Base-by-base conservation (phyloP, 2,888 invertebrate genomes). In the Caenorhabditis angaria region DNA sequence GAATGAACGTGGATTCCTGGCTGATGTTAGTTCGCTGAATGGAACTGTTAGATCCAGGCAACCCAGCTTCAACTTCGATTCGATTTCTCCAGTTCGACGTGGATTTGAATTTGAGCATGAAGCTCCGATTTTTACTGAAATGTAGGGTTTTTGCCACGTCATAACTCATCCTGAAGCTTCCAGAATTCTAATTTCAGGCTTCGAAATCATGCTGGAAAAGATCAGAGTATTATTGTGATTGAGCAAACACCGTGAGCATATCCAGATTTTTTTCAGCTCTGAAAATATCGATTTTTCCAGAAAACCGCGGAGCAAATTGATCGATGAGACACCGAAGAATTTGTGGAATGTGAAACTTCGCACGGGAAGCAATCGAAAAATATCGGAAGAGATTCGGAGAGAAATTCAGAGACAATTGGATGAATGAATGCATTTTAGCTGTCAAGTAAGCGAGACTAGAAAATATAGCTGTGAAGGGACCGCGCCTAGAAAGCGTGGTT, bases 261-360 rank as follows among this genome's bases (percentile, higher is more conserved):
- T 10, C 18, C 5, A 5, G 4, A 18, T 4, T 48, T n/a, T 18
- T 20, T n/a, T n/a, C n/a, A n/a, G n/a, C 5, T 48, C 14, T 48
- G n/a, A 48, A 20, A n/a, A 48, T 48, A n/a, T n/a, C n/a, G n/a
- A n/a, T n/a, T n/a, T n/a, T n/a, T 48, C 4, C 20, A 14, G 20
- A 50, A 24, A 24, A 50, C 5, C 50, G 5, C 5, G 24, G 10
- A 50, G n/a, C 2, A 20, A 24, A 8, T 3, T 24, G 22, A 22
- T 18, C 22, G 22, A 24, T 20, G 50, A 50, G 24, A 50, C 50
- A 8, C 22, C 50, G 4, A 4, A 8, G 22, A 50, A 24, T 22
- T 20, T 50, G 50, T 50, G 50, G 50, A 50, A 50, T 22, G 50
- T 50, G 6, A 50, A 20, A 50, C 50, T 50, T 24, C 50, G 50